phyloP scores from a whole-genome alignment of 1,140 invertebrate genomes.

The Steinernema feltiae region DNA sequence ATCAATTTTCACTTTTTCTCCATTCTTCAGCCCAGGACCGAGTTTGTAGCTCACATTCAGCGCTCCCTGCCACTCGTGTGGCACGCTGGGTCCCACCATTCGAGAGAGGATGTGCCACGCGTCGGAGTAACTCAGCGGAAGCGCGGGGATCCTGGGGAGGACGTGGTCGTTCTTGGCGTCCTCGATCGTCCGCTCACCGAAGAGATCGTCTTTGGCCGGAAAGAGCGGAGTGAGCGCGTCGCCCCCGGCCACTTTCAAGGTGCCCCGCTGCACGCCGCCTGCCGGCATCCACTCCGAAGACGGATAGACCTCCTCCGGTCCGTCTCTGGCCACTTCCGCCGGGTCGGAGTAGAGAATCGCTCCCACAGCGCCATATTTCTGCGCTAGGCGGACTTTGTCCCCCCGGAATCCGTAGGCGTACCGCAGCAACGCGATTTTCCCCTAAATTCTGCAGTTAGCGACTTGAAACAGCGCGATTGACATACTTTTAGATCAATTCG shows the following conservation, averaged over 20 bases:
- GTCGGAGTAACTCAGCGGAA: constrained; percentile 54
- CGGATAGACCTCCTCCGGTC: constrained; percentile 47
- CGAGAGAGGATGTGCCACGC: constrained; percentile 45
- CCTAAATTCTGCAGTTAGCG: constrained; percentile 21
- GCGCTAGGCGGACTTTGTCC: constrained; percentile 45
- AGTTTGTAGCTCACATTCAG: constrained; percentile 56
- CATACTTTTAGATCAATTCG: constrained; percentile 44
- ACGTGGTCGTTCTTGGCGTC: constrained; percentile 28
- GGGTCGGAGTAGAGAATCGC: constrained; percentile 56
- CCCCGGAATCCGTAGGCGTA: constrained; percentile 48
- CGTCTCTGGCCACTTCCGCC: constrained; percentile 46
- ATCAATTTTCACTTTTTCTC: constrained; percentile 39
- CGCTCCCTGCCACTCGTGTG: constrained; percentile 55
- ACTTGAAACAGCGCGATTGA: too few species aligned
- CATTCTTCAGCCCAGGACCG: constrained; percentile 40
- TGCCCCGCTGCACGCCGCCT: constrained; percentile 46
- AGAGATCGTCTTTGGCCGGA: constrained; percentile 35
- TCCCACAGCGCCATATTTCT: constrained; percentile 48
- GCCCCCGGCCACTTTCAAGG: constrained; percentile 43
- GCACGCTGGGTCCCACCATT: constrained; percentile 40
- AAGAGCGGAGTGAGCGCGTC: constrained; percentile 53
- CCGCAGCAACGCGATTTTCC: constrained; percentile 36
- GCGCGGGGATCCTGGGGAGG: constrained; percentile 50
- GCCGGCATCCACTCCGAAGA: constrained; percentile 48
- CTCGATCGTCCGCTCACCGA: constrained; percentile 24